A percentile compares a stretch with the other conserved stretches of the same genome.
These are phyloP conservation scores for Phocides pigmalion DNA, from an alignment of 1,140 invertebrate genomes.

Conservation along the genomic window DNA sequence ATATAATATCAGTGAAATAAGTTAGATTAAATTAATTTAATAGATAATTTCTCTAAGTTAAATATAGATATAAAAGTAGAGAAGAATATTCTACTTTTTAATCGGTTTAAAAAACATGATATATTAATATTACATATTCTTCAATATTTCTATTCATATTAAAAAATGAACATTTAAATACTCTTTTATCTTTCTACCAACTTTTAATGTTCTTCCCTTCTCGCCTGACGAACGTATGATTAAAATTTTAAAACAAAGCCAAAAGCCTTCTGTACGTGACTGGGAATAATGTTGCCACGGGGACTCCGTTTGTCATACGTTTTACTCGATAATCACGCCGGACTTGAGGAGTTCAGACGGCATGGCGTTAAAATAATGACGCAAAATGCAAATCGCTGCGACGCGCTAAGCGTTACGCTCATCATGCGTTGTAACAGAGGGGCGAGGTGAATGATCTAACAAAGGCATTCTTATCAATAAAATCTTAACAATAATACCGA, in stretches of 20 bases:
- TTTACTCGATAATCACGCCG: conserved; percentile 58
- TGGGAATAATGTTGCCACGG: conserved; percentile 68
- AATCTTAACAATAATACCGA: too few species aligned
- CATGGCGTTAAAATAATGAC: conserved; percentile 64
- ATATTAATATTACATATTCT: too few species aligned
- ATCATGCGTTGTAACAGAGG: conserved; percentile 13
- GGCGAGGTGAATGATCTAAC: conserved; percentile 9
- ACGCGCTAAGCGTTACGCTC: conserved; percentile 18
- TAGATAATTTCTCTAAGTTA: too few species aligned
- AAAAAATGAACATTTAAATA: conserved; percentile 1
- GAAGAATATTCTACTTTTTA: too few species aligned
- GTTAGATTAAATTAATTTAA: too few species aligned
- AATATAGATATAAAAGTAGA: too few species aligned
- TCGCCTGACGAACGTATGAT: conserved; percentile 43
- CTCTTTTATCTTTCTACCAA: conserved; percentile 42
- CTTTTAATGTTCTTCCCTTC: conserved; percentile 25
- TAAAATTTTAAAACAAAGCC: conserved; percentile 76
- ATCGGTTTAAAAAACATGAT: too few species aligned
- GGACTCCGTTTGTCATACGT: conserved; percentile 60
- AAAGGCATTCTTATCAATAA: neutral
- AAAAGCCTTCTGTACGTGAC: conserved; percentile 66
- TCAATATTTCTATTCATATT: too few species aligned
- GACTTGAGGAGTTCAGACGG: conserved; percentile 52
- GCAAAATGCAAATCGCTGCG: conserved; percentile 51
- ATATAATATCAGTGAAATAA: too few species aligned